Evolutionary conservation across 1,140 invertebrate species (phyloP).

Genomic region (Drosophila yakuba): DNA sequence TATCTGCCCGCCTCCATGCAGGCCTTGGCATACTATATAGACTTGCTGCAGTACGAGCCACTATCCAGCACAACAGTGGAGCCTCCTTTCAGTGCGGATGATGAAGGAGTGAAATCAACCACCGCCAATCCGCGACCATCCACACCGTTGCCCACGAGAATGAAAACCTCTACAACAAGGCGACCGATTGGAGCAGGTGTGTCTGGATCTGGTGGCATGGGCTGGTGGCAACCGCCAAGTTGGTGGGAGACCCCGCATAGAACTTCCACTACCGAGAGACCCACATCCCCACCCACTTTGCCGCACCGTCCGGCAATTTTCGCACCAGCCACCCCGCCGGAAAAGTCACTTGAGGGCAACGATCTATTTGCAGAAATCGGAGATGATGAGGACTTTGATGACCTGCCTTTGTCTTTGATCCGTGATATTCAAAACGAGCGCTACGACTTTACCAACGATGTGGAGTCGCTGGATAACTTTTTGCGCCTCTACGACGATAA

Average conservation of each 20-base stretch:
- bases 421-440: conserved; percentile 77
- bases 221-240: conserved; percentile 65
- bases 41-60: conserved; percentile 82
- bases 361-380: conserved; percentile 69
- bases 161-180: conserved; percentile 38
- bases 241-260: conserved; percentile 74
- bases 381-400: conserved; percentile 70
- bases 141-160: conserved; percentile 7
- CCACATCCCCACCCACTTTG: conserved; percentile 58
- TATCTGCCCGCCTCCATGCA: conserved; percentile 83
- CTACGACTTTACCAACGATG: conserved; percentile 79
- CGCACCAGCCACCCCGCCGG: conserved; percentile 33
- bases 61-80: conserved; percentile 74
- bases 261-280: conserved; percentile 53
- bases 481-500: conserved; percentile 83
- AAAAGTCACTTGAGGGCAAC: conserved; percentile 55
- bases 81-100: conserved; percentile 66
- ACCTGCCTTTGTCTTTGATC: conserved; percentile 70
- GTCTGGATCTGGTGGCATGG: conserved; percentile 33
- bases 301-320: conserved; percentile 65
- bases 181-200: conserved; percentile 40
- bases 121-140: conserved; percentile 17
- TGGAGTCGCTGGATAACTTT: conserved; percentile 82
- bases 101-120: conserved; percentile 22
- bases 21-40: conserved; percentile 83